These are phyloP conservation scores for Rafetus swinhoei DNA, from an alignment of 2,113 vertebrate genomes.

Conservation along the genomic window DNA sequence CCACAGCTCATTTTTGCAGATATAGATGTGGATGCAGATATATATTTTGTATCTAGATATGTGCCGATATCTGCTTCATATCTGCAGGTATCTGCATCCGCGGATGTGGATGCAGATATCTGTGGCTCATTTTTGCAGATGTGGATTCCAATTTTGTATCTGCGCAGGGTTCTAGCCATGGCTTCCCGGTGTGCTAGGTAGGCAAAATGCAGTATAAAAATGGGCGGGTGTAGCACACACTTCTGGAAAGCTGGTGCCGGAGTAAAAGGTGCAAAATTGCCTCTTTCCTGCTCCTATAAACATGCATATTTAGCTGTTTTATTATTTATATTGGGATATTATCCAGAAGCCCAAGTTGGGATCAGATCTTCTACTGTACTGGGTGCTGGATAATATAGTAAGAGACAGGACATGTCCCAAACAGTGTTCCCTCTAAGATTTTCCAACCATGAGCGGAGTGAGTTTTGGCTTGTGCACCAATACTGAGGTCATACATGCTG, in stretches of 20 bases:
- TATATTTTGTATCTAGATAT: too few relatives aligned
- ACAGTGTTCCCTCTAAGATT: not conserved
- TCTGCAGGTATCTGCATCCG: too few relatives aligned
- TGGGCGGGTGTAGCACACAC: not conserved
- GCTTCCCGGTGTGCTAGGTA: not conserved
- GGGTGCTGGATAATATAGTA: fast-evolving
- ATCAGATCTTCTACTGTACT: fast-evolving
- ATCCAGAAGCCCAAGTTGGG: fast-evolving
- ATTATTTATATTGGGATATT: fast-evolving
- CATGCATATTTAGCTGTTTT: fast-evolving
- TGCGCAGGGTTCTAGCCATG: not conserved
- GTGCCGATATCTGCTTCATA: too few relatives aligned
- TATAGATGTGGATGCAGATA: too few relatives aligned
- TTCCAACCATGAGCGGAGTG: too few relatives aligned
- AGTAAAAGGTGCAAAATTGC: not conserved
- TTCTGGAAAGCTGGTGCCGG: not conserved
- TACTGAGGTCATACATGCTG: too few relatives aligned
- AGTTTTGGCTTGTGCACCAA: too few relatives aligned
- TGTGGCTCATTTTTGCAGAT: too few relatives aligned
- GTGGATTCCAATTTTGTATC: too few relatives aligned
- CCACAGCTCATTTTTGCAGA: too few relatives aligned
- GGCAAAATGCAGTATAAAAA: not conserved
- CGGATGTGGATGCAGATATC: too few relatives aligned
- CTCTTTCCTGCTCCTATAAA: not conserved
- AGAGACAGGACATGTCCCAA: not conserved